Base-by-base conservation (phyloP, 2,113 vertebrate genomes). In the Tor tambroides region DNA sequence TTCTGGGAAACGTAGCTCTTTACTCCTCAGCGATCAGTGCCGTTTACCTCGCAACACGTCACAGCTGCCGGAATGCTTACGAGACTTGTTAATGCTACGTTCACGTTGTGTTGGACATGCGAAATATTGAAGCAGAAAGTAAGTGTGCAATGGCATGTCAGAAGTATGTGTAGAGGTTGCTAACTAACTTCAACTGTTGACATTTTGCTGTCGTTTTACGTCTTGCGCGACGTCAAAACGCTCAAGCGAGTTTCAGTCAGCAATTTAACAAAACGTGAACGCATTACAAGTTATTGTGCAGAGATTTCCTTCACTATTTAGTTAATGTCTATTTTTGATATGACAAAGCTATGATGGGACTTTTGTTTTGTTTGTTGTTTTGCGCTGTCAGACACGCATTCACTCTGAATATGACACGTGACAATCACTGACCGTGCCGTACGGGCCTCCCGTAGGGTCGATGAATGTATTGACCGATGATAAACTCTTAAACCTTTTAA, bases 381-480 rank as follows among this genome's bases (percentile, higher is more conserved):
- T 61, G 30, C 30, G 51, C 56, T 30, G 23, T 54, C 72, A 5
- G 72, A 85, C 85, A 67, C 63, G 23, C 76, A 71, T 87, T 87
- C 79, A 75, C 46, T 46, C 54, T 75, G 51, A 85, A 15, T 76
- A 2, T 89, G 14, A 21, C 91, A 92, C 92, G 85, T 91, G 94
- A 94, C 94, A 95, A 94, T 95, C 94, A 90, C 76, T 89, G 21
- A 82, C 30, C 12, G 63, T 49, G 85, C 63, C 59, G 75, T 32
- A 67, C 65, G 32, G 69, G 69, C 81, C 63, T 89, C 69, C 67
- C 74, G 74, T 19, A 28, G 56, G 30, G 35, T 76, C 82, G 49
- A 86, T 93, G 89, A 92, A 91, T 92, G 85, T 93, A 86, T 79
- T 43, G 63, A 83, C 86, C 7, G 90, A 77, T 80, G 71, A 82